Evolutionary conservation across 1,140 invertebrate species (phyloP).

Genomic region (Acromyrmex charruanus): DNA sequence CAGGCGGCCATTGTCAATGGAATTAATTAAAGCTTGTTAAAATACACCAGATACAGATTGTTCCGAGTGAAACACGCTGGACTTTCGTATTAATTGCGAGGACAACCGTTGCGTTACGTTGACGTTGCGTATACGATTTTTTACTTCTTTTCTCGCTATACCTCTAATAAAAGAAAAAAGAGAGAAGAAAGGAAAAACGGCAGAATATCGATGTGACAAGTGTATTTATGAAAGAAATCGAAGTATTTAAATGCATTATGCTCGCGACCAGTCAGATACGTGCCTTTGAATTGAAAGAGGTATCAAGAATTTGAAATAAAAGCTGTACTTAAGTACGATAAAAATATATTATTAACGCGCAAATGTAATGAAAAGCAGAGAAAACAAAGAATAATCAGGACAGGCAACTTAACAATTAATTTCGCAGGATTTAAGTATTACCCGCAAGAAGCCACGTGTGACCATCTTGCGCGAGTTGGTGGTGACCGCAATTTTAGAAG

Average conservation of each 20-base stretch:
- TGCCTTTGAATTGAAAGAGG: not conserved
- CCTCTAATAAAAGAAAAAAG: not conserved
- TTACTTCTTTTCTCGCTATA: not conserved
- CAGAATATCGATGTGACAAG: not conserved
- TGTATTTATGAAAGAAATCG: not conserved
- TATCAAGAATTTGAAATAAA: not conserved
- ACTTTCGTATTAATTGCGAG: slow-evolving; percentile 50
- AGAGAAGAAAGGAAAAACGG: not conserved
- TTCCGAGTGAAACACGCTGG: slow-evolving; percentile 56
- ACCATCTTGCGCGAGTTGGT: slow-evolving; percentile 84
- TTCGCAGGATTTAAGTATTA: slow-evolving; percentile 69
- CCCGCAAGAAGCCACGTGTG: slow-evolving; percentile 82
- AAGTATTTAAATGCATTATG: not conserved
- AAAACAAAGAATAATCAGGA: not conserved
- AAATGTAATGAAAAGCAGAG: not conserved
- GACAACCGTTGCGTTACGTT: slow-evolving; percentile 26
- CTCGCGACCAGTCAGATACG: not conserved
- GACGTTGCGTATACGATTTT: not conserved
- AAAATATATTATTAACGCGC: not conserved
- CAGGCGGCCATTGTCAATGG: slow-evolving; percentile 63
- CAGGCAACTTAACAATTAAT: not conserved
- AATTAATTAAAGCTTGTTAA: slow-evolving; percentile 77
- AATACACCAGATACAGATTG: slow-evolving; percentile 70
- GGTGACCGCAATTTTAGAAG: slow-evolving; percentile 80
- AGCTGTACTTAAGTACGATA: not conserved